Percentiles rank a stretch among this genome's conserved stretches.
These are phyloP conservation scores for Zaprionus vittiger DNA, from an alignment of 1,140 invertebrate species.

Conservation along the genomic window DNA sequence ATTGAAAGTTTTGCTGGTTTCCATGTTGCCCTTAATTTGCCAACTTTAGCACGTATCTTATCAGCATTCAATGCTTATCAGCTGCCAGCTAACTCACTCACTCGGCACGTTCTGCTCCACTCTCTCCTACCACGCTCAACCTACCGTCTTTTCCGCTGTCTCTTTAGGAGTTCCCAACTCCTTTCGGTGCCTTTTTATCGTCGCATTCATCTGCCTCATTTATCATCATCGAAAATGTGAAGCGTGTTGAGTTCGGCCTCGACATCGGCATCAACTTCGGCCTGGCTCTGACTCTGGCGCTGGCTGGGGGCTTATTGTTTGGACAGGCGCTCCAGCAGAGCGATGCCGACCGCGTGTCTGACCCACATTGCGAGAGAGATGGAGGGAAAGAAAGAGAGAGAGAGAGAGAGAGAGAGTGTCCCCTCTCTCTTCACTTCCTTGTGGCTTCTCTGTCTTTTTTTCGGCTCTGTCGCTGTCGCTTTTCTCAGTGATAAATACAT, in stretches of 20 bases:
- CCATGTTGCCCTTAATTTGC: conserved; percentile 37
- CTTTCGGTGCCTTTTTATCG: conserved; percentile 53
- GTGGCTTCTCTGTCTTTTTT: conserved; percentile 23
- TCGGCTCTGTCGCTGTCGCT: conserved; percentile 43
- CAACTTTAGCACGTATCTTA: conserved; percentile 19
- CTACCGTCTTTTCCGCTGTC: neutral
- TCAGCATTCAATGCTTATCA: conserved; percentile 35
- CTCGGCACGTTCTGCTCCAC: conserved; percentile 8
- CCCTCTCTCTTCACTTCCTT: conserved; percentile 25
- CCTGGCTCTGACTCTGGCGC: neutral
- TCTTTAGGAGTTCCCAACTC: conserved; percentile 9
- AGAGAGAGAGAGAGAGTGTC: neutral
- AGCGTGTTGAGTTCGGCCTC: conserved; percentile 51
- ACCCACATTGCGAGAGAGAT: conserved; percentile 40
- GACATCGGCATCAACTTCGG: neutral
- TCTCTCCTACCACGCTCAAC: neutral
- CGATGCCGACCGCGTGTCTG: conserved; percentile 41
- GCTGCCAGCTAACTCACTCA: conserved; percentile 38
- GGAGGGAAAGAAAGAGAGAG: neutral
- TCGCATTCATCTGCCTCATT: conserved; percentile 53
- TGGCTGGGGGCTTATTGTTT: conserved; percentile 47
- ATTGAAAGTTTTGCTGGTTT: conserved; percentile 16
- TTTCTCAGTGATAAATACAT: conserved; percentile 53
- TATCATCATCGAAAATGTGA: conserved; percentile 59
- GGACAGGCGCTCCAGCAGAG: conserved; percentile 51